These are phyloP conservation scores for Drosophila takahashii DNA, from an alignment of 1,140 invertebrate genomes.

Conservation along the genomic window DNA sequence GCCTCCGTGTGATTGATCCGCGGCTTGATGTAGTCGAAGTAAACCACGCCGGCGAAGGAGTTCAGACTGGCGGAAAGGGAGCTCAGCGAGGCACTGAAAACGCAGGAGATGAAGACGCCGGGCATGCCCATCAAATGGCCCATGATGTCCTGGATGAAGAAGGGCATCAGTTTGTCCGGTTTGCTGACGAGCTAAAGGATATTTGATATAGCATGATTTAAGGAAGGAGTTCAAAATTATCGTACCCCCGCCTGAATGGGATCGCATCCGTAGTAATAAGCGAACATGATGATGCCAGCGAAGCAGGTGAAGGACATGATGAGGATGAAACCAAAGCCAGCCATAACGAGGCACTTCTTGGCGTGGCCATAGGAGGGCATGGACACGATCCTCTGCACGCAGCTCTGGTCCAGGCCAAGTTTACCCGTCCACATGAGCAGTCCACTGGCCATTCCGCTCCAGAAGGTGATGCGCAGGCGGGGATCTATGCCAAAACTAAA, in stretches of 20 bases:
- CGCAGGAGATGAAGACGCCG: constrained; percentile 89
- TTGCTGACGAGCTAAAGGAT: constrained; percentile 79
- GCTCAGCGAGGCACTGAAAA: constrained; percentile 89
- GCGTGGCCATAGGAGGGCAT: constrained; percentile 68
- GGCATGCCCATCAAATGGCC: constrained; percentile 87
- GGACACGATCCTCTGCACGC: constrained; percentile 77
- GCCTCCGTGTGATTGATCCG: constrained; percentile 86
- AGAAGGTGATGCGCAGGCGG: constrained; percentile 59
- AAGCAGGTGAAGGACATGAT: constrained; percentile 87
- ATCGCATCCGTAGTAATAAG: constrained; percentile 90
- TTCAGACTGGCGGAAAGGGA: constrained; percentile 90
- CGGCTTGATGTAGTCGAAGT: constrained; percentile 90
- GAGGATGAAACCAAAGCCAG: constrained; percentile 85
- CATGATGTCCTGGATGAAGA: constrained; percentile 88
- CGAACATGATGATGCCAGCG: constrained; percentile 90
- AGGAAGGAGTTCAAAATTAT: neutral
- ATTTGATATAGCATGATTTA: neutral
- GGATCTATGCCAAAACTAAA: constrained; percentile 68
- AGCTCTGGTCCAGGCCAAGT: constrained; percentile 74
- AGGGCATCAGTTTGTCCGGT: constrained; percentile 87
- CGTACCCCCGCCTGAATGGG: constrained; percentile 87
- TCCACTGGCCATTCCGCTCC: constrained; percentile 52
- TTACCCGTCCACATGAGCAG: constrained; percentile 71
- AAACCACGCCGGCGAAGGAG: constrained; percentile 90
- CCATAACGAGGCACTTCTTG: constrained; percentile 84